Percentiles rank a stretch among this genome's conserved stretches.
Conservation (phyloP, 2,888 invertebrate species). For the Abrostola tripartita region DNA sequence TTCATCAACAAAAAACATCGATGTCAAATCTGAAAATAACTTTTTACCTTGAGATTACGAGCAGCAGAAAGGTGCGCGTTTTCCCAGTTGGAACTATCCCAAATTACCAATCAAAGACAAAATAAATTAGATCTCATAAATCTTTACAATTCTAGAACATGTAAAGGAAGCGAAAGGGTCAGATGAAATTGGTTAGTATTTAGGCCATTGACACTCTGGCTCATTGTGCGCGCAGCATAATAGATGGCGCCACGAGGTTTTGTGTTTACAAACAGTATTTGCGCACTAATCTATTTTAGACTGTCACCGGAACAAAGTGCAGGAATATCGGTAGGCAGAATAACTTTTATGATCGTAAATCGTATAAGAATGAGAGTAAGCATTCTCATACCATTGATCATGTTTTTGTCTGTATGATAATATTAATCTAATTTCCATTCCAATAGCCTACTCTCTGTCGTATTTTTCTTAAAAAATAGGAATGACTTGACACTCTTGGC, state of each 20-base stretch:
- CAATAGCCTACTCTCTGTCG: no score
- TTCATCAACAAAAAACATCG: constrained; percentile 3
- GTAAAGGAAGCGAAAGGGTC: constrained; percentile 16
- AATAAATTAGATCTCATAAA: constrained; percentile 13
- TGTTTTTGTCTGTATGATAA: no score
- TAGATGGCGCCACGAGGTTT: constrained; percentile 56
- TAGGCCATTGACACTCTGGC: constrained; percentile 54
- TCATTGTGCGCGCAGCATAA: constrained; percentile 26
- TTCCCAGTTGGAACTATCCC: constrained; percentile 51
- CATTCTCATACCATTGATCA: no score
- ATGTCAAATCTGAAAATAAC: constrained; percentile 34
- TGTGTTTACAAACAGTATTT: constrained; percentile 57
- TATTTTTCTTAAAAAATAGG: no score
- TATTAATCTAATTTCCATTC: no score
- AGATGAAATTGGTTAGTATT: constrained; percentile 27
- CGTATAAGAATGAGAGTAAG: no score
- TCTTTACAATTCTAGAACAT: not conserved
- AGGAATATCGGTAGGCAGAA: constrained; percentile 1
- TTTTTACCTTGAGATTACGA: constrained; percentile 42
- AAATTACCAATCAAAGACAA: constrained; percentile 28
- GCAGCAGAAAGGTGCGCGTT: constrained; percentile 23
- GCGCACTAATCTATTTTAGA: constrained; percentile 42
- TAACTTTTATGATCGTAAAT: constrained; percentile 10
- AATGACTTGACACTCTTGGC: no score
- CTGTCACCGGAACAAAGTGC: constrained; percentile 7